Conservation (phyloP, 2,113 vertebrate species). For the Mastomys coucha region DNA sequence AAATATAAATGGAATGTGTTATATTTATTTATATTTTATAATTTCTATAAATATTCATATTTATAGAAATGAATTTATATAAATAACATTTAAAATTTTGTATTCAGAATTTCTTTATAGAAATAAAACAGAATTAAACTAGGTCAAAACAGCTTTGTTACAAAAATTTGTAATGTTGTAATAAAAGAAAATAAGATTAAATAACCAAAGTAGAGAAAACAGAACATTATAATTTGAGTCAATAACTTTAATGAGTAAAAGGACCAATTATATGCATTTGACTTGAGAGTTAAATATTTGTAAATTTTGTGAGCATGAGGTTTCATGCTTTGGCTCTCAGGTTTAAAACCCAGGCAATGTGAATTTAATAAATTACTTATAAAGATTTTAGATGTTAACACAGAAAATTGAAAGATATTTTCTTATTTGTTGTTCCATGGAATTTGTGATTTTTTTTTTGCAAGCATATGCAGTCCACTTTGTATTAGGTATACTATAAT, state of each 20-base stretch:
- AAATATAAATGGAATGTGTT: too few species aligned
- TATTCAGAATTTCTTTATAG: slow-evolving; percentile 52
- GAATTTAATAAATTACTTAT: not conserved
- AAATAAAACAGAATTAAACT: slow-evolving; percentile 64
- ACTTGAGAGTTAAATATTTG: slow-evolving; percentile 50
- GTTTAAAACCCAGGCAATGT: not conserved
- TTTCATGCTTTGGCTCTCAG: slow-evolving; percentile 35
- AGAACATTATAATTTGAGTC: slow-evolving; percentile 15
- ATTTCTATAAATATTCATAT: too few species aligned
- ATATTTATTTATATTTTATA: too few species aligned
- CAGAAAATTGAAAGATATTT: slow-evolving; percentile 4
- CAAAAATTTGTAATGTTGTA: not conserved
- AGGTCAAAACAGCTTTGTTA: not conserved
- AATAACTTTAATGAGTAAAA: slow-evolving; percentile 12
- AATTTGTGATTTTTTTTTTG: slow-evolving; percentile 32
- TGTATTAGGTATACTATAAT: not conserved
- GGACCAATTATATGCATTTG: not conserved
- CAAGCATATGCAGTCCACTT: not conserved
- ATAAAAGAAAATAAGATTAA: slow-evolving; percentile 47
- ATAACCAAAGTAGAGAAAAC: slow-evolving; percentile 31
- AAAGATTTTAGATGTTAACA: slow-evolving; percentile 13
- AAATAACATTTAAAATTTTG: slow-evolving; percentile 47
- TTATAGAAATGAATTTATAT: not conserved
- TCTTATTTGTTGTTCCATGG: not conserved
- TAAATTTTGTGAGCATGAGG: not conserved